Percentiles rank a stretch among this genome's conserved stretches.
These are phyloP conservation scores for Callionymus lyra DNA, from an alignment of 2,113 vertebrate species.

Conservation along the genomic window DNA sequence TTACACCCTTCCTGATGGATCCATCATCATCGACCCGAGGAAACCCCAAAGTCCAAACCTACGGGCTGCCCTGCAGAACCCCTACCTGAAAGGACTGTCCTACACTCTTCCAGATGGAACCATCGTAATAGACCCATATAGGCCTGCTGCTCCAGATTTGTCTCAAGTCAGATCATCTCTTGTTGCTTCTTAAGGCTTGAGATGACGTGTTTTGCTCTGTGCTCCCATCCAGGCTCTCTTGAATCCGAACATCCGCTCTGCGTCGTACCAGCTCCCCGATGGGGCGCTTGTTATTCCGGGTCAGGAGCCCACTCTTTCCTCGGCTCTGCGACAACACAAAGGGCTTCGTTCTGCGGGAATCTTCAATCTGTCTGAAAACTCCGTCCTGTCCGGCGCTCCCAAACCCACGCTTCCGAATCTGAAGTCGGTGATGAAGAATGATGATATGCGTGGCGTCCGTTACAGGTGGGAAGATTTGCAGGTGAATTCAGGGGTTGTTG, in stretches of 20 bases:
- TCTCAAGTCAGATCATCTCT: conserved; percentile 26
- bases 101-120: conserved; percentile 65
- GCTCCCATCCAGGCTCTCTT: conserved; percentile 43
- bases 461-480: conserved; percentile 29
- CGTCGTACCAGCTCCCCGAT: conserved; percentile 48
- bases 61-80: conserved; percentile 58
- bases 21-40: conserved; percentile 54
- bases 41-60: conserved; percentile 57
- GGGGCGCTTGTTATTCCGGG: conserved; percentile 50
- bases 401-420: conserved; percentile 50
- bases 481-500: too few species aligned
- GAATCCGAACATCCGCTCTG: conserved; percentile 47
- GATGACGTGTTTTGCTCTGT: not conserved
- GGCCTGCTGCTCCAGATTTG: conserved; percentile 47
- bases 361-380: conserved; percentile 42
- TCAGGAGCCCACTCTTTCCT: conserved; percentile 38
- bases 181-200: not conserved
- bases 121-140: conserved; percentile 57
- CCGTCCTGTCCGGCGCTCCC: conserved; percentile 42
- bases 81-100: conserved; percentile 54
- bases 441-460: conserved; percentile 16
- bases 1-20: conserved; percentile 56
- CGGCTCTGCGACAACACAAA: conserved; percentile 45
- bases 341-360: conserved; percentile 32
- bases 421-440: conserved; percentile 31